phyloP scores from a whole-genome alignment of 2,888 invertebrate genomes.

The Calliopum simillimum region DNA sequence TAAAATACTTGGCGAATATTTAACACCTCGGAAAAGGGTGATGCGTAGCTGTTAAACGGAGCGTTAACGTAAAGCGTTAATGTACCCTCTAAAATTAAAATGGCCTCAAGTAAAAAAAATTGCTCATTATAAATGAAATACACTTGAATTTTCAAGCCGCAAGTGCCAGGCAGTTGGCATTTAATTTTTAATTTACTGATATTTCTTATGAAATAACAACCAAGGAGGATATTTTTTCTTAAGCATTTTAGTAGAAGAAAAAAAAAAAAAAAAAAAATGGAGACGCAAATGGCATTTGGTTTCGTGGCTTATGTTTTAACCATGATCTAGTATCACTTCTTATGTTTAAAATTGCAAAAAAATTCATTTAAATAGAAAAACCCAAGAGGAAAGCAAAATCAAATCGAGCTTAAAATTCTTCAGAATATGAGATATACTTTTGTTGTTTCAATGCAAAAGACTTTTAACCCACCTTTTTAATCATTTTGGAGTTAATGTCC shows the following conservation, averaged over 20 bases:
- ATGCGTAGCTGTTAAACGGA: slow-evolving; percentile 28
- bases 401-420: too few relatives aligned
- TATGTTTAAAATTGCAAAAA: too few relatives aligned
- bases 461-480: too few relatives aligned
- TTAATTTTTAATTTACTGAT: too few relatives aligned
- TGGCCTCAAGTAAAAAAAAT: slow-evolving; percentile 38
- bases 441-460: too few relatives aligned
- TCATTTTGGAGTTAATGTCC: too few relatives aligned
- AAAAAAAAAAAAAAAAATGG: neutral
- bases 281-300: neutral
- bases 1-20: neutral
- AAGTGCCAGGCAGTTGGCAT: neutral
- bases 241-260: neutral
- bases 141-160: neutral
- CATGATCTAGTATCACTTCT: neutral
- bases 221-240: neutral
- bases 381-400: too few relatives aligned
- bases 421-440: too few relatives aligned
- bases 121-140: slow-evolving; percentile 23
- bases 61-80: slow-evolving; percentile 45
- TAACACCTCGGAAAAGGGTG: too few relatives aligned
- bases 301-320: neutral
- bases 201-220: too few relatives aligned
- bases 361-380: too few relatives aligned
- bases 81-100: slow-evolving; percentile 41